A percentile compares a stretch with the other conserved stretches of the same genome.
Conservation (phyloP, 1,140 invertebrate genomes). For the Cotesia glomerata region DNA sequence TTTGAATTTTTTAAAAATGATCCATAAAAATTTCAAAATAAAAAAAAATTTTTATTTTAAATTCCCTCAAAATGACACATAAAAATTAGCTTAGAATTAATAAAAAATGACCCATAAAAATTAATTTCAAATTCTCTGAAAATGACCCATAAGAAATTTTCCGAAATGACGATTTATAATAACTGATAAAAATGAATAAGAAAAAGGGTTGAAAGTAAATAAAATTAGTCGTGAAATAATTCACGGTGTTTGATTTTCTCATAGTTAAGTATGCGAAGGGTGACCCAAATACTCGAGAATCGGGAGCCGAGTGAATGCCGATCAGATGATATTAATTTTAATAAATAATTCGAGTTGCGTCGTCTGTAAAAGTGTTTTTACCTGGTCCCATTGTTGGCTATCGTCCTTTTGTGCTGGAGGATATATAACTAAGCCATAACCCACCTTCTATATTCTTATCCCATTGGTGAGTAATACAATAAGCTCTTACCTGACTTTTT, state of each 20-base stretch:
- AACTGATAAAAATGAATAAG: too few relatives aligned
- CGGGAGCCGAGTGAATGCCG: neutral
- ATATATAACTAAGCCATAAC: neutral
- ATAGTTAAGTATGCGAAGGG: constrained; percentile 24
- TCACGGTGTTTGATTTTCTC: constrained; percentile 25
- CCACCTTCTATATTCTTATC: neutral
- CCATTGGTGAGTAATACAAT: neutral
- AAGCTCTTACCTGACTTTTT: too few relatives aligned
- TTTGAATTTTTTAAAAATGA: too few relatives aligned
- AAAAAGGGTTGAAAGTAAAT: neutral
- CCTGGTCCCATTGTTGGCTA: constrained; percentile 37
- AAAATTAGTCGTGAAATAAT: neutral
- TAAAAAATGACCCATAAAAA: too few relatives aligned
- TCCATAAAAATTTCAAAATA: too few relatives aligned
- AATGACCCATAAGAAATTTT: too few relatives aligned
- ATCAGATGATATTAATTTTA: neutral
- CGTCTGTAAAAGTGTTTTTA: constrained; percentile 50
- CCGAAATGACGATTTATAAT: too few relatives aligned
- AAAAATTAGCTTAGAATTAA: too few relatives aligned
- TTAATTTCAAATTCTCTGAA: too few relatives aligned
- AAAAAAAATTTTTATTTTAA: too few relatives aligned
- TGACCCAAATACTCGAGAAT: constrained; percentile 25
- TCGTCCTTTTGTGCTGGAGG: neutral
- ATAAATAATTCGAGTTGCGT: neutral
- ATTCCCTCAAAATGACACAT: too few relatives aligned